Percentiles rank a stretch among this genome's conserved stretches.
Conservation (phyloP, 2,888 invertebrate genomes). For the Sceliomorpha sp. region DNA sequence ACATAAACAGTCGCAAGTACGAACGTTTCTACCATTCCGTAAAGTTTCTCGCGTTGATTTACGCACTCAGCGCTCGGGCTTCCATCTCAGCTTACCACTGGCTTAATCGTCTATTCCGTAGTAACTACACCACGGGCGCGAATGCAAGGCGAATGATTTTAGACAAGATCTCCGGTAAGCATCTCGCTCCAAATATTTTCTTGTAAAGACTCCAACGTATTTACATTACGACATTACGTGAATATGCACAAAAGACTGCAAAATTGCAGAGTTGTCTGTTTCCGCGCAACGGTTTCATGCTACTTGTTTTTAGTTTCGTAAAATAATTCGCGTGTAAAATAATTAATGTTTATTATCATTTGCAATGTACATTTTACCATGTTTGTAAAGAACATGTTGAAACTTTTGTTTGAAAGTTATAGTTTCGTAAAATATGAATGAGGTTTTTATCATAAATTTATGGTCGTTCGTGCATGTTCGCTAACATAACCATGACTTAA, state of each 20-base stretch:
- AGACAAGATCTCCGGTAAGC: slow-evolving; percentile 36
- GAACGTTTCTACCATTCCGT: slow-evolving; percentile 25
- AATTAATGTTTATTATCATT: no score
- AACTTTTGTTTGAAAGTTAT: no score
- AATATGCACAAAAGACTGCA: slow-evolving; percentile 33
- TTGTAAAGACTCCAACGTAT: slow-evolving; percentile 26
- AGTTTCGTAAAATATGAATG: no score
- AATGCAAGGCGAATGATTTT: slow-evolving; percentile 40
- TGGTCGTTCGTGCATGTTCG: no score
- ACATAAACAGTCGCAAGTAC: slow-evolving; percentile 44
- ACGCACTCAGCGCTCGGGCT: slow-evolving; percentile 59
- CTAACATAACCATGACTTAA: no score
- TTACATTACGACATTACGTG: slow-evolving; percentile 36
- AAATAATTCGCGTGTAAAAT: no score
- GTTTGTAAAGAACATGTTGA: no score
- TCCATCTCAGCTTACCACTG: slow-evolving; percentile 57
- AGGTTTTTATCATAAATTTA: no score
- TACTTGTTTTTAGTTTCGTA: no score
- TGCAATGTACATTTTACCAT: no score
- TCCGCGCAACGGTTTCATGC: slow-evolving; percentile 22
- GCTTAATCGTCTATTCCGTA: slow-evolving; percentile 60
- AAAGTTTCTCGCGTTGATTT: slow-evolving; percentile 60
- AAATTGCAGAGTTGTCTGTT: slow-evolving; percentile 26
- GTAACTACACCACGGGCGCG: slow-evolving; percentile 28
- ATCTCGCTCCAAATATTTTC: slow-evolving; percentile 42